Percentiles rank a stretch among this genome's conserved stretches.
phyloP scores from a whole-genome alignment of 2,113 vertebrate species.

The Amphiprion percula region DNA sequence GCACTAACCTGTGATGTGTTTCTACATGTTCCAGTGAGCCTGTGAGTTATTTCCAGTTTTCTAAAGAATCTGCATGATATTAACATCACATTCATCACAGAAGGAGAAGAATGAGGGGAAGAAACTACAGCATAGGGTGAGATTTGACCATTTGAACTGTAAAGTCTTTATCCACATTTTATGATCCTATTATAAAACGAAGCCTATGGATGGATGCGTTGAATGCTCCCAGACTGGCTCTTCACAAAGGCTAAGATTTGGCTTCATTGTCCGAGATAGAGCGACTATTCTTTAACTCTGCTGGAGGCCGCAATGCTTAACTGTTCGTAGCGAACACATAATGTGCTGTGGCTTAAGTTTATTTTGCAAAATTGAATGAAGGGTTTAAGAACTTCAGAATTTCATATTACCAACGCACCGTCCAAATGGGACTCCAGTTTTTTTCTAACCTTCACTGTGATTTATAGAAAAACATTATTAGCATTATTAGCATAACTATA shows the following conservation, averaged over 20 bases:
- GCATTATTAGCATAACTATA: neutral
- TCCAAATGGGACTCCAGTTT: neutral
- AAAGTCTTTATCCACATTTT: constrained; percentile 59
- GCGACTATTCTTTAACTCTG: constrained; percentile 39
- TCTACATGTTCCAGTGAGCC: neutral
- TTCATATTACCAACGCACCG: neutral
- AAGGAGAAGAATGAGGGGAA: constrained; percentile 3
- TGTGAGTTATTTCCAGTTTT: constrained; percentile 15
- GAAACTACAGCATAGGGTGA: constrained; percentile 20
- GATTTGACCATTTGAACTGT: constrained; percentile 67
- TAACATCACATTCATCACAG: constrained; percentile 22
- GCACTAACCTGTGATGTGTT: neutral
- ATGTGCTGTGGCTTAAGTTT: constrained; percentile 39
- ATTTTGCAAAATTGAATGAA: constrained; percentile 35
- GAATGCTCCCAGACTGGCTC: constrained; percentile 40
- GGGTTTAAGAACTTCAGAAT: constrained; percentile 29
- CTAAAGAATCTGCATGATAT: constrained; percentile 24
- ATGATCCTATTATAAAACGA: constrained; percentile 73
- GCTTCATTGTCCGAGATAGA: constrained; percentile 55
- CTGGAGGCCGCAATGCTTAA: constrained; percentile 42
- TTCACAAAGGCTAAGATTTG: constrained; percentile 59
- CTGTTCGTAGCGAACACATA: constrained; percentile 31
- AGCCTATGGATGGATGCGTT: constrained; percentile 43
- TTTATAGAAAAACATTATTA: constrained; percentile 12
- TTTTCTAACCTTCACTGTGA: neutral